Percentiles rank a stretch among this genome's conserved stretches.
Evolutionary conservation across 2,797 vertebrate genomes (phyloP).

Genomic region (Acanthornis magna): DNA sequence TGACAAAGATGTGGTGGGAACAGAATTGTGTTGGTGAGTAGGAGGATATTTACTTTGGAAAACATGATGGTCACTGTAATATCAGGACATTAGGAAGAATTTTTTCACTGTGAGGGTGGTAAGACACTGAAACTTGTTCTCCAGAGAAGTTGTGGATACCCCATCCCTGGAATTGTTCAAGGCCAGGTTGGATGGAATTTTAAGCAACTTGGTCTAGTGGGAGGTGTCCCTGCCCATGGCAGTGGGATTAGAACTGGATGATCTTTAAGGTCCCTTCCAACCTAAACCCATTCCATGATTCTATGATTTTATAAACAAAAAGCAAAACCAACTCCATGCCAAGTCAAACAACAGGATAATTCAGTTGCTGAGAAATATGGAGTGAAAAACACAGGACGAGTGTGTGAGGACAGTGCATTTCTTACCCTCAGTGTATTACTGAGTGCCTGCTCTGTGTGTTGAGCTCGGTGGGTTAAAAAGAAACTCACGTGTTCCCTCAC

Average conservation of each 20-base stretch:
- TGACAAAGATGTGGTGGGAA: neutral
- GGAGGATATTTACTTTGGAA: neutral
- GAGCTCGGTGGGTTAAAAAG: neutral
- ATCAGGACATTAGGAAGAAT: neutral
- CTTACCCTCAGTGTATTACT: neutral
- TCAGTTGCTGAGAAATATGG: neutral
- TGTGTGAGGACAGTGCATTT: neutral
- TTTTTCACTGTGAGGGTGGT: neutral
- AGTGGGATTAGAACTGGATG: neutral
- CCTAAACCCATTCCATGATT: neutral
- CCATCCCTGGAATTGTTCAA: neutral
- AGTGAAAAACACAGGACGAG: neutral
- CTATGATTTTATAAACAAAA: neutral
- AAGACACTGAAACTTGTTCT: neutral
- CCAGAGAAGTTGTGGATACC: neutral
- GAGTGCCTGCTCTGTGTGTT: neutral
- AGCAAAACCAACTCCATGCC: neutral
- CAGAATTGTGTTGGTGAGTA: neutral
- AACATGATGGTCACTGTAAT: neutral
- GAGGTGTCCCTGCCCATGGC: neutral
- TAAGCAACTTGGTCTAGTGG: neutral
- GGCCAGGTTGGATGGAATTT: neutral
- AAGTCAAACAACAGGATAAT: neutral
- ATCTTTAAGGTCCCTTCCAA: neutral
- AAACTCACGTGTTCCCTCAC: rapidly evolving